Base-by-base conservation (phyloP, 53 echinoderm and acorn worm species). In the Patiria pectinifera region DNA sequence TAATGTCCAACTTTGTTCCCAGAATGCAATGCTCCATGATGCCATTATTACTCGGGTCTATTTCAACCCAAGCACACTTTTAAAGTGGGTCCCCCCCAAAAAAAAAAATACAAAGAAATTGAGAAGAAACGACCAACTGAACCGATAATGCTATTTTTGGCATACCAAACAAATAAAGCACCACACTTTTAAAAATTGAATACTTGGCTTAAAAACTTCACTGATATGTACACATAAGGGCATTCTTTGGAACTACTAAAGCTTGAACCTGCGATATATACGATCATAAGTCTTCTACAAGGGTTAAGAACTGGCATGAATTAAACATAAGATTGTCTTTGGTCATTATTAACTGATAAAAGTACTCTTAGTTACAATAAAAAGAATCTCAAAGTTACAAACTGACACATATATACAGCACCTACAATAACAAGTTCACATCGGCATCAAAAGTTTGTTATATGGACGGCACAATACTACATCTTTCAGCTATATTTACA, bases 401-500 rank as follows among this genome's bases (percentile, higher is more conserved):
- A 69, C 84, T 8, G 11, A 43, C 25, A 25, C 45, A 58, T 59
- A 60, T 59, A 83, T 63, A 66, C 66, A 66, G 45, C 66, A 69
- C 4, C 62, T 35, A 15, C 45, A 84, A 61, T 6, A 24, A 49
- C 35, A 62, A 62, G 4, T 19, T 70, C 43, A 62, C 53, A 26
- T 35, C 15, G 45, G 35, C 35, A 1, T 35, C 35, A 35, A 35
- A 35, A 35, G 35, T 35, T 35, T 18, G 62, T 63, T 18, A 19
- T 69, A 85, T 35, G 85, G 85, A 85, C 85, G 85, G 62, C 19
- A 62, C 35, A 83, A 59, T 83, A 59, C 25, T 83, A 5, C 60
- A 12, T 83, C 85, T 35, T 66, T 62, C 13, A 62, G 7, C 24
- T 63, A 85, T 85, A 85, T 85, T 85, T 85, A 85, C 85, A 85